These are phyloP conservation scores for Halisarca cf. caerulea DNA, from an alignment of 37 sponge, comb jelly and placozoan species.

Conservation along the genomic window DNA sequence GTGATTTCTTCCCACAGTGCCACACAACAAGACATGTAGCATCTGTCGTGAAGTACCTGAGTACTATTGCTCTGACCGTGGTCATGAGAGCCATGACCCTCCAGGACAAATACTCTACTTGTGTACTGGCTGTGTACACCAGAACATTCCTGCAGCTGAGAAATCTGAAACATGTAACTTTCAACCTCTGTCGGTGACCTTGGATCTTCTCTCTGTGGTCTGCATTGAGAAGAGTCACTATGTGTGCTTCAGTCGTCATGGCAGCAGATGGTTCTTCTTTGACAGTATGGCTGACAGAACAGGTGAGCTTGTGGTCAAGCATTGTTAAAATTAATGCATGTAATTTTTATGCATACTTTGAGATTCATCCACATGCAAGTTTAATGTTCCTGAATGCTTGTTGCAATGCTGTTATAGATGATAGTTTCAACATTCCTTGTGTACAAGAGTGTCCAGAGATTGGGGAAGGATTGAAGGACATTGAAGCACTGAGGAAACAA, in stretches of 20 bases:
- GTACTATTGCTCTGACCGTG: not conserved
- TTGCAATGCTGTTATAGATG: conserved; percentile 13
- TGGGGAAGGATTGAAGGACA: conserved; percentile 19
- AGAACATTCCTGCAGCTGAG: too few species aligned
- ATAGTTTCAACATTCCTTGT: conserved; percentile 58
- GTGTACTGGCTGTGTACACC: too few species aligned
- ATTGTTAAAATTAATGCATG: not conserved
- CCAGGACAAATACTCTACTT: too few species aligned
- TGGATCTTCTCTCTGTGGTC: conserved; percentile 50
- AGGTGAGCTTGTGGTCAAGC: conserved; percentile 16
- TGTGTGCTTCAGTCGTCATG: conserved; percentile 51
- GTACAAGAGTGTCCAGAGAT: conserved; percentile 30
- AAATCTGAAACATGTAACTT: too few species aligned
- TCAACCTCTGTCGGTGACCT: too few species aligned
- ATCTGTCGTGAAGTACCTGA: not conserved
- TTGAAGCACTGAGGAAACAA: not conserved
- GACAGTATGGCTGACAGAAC: conserved; percentile 78
- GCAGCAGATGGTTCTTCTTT: conserved; percentile 63
- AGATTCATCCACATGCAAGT: too few species aligned
- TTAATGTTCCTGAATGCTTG: too few species aligned
- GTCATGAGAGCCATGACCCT: not conserved
- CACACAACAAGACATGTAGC: not conserved
- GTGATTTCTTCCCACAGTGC: not conserved
- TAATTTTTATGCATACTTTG: too few species aligned
- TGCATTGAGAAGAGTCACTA: conserved; percentile 79